Evolutionary conservation across 1,140 invertebrate genomes (phyloP).

Genomic region (fruit fly (Drosophila melanogaster)): DNA sequence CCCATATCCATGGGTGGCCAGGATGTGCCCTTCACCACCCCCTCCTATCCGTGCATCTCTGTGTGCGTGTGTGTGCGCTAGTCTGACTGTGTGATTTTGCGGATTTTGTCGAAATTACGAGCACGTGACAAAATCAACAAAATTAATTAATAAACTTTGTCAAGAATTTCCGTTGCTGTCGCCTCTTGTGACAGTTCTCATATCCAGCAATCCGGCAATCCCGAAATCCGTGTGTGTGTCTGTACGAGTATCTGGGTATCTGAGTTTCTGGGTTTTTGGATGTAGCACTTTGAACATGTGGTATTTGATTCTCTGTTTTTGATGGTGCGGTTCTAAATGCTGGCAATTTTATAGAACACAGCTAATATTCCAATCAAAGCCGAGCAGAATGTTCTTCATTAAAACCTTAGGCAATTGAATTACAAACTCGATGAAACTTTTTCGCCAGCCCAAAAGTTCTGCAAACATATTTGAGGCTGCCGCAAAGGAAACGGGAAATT

Average conservation of each 20-base stretch:
- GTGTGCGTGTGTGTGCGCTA: slow-evolving; percentile 28
- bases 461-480: slow-evolving; percentile 40
- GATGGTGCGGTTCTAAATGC: slow-evolving; percentile 1
- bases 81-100: slow-evolving; percentile 68
- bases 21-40: neutral
- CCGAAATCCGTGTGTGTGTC: slow-evolving; percentile 21
- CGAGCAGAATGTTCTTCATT: slow-evolving; percentile 36
- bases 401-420: slow-evolving; percentile 47
- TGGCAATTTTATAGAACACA: neutral
- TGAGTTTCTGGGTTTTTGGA: neutral
- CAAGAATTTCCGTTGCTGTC: slow-evolving; percentile 74
- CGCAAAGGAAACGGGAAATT: neutral
- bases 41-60: neutral
- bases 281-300: slow-evolving; percentile 3
- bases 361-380: slow-evolving; percentile 1
- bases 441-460: slow-evolving; percentile 6
- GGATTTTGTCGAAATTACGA: slow-evolving; percentile 73
- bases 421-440: slow-evolving; percentile 44
- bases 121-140: slow-evolving; percentile 83
- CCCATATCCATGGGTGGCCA: slow-evolving; percentile 20
- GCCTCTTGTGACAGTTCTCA: slow-evolving; percentile 75
- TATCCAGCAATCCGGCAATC: slow-evolving; percentile 31
- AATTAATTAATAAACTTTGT: slow-evolving; percentile 83
- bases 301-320: slow-evolving; percentile 7
- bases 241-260: neutral